Evolutionary conservation across 2,888 invertebrate genomes (phyloP).

Genomic region (Orgyia antiqua): DNA sequence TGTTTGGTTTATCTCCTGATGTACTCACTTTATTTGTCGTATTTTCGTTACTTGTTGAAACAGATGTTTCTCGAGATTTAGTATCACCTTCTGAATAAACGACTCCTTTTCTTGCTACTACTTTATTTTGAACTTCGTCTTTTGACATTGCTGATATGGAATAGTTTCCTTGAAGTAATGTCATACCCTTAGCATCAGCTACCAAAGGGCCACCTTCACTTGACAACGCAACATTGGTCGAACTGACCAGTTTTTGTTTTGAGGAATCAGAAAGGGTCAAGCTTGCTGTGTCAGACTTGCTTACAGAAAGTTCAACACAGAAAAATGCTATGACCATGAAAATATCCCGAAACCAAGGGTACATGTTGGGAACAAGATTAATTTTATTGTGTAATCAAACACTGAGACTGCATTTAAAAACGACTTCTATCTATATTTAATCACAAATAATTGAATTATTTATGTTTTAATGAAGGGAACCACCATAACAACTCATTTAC

Average conservation of each 20-base stretch:
- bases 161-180: slow-evolving; percentile 37
- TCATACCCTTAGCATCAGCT: slow-evolving; percentile 29
- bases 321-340: too few relatives aligned
- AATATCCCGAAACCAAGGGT: too few relatives aligned
- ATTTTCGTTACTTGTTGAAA: slow-evolving; percentile 12
- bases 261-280: slow-evolving; percentile 9
- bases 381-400: too few relatives aligned
- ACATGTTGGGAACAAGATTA: too few relatives aligned
- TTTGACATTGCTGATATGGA: slow-evolving; percentile 34
- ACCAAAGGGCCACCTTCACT: slow-evolving; percentile 51
- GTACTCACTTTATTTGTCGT: slow-evolving; percentile 7
- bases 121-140: slow-evolving; percentile 41
- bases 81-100: slow-evolving; percentile 15
- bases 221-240: slow-evolving; percentile 31
- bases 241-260: slow-evolving; percentile 9
- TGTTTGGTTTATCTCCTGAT: slow-evolving; percentile 1
- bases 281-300: slow-evolving; percentile 14
- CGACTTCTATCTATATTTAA: too few relatives aligned
- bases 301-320: too few relatives aligned
- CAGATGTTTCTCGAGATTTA: slow-evolving; percentile 7
- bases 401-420: too few relatives aligned
- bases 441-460: too few relatives aligned
- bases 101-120: slow-evolving; percentile 43
- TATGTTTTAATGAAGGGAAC: too few relatives aligned
- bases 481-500: too few relatives aligned